Conservation (phyloP, 1,140 invertebrate species). For the Dendrolimus kikuchii region DNA sequence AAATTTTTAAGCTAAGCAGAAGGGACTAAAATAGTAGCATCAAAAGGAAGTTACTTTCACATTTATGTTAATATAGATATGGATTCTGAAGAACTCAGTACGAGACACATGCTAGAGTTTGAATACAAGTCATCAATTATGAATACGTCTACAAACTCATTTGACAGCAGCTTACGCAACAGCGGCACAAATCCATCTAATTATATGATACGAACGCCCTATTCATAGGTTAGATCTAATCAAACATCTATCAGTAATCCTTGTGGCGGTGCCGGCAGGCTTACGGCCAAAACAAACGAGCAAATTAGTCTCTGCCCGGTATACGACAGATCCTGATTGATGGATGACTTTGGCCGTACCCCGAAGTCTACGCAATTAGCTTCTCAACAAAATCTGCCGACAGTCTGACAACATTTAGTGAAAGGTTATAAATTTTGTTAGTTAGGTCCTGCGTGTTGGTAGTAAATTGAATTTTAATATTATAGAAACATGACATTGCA, state of each 20-base stretch:
- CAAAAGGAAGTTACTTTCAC: too few species aligned
- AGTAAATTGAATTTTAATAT: too few species aligned
- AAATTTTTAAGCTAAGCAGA: too few species aligned
- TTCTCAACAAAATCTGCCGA: slow-evolving; percentile 35
- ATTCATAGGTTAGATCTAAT: slow-evolving; percentile 15
- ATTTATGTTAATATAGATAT: too few species aligned
- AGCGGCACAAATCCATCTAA: slow-evolving; percentile 7
- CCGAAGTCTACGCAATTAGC: slow-evolving; percentile 46
- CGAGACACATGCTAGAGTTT: too few species aligned
- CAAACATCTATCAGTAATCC: slow-evolving; percentile 42
- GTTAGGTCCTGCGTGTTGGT: not conserved
- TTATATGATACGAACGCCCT: not conserved
- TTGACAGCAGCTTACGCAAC: too few species aligned
- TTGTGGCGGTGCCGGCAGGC: slow-evolving; percentile 24
- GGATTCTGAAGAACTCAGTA: too few species aligned
- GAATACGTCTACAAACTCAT: too few species aligned
- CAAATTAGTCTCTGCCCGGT: slow-evolving; percentile 49
- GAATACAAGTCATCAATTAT: too few species aligned
- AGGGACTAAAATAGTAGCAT: too few species aligned
- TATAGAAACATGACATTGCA: too few species aligned
- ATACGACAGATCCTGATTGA: slow-evolving; percentile 58
- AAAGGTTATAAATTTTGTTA: slow-evolving; percentile 11
- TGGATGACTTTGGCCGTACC: slow-evolving; percentile 40
- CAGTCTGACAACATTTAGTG: slow-evolving; percentile 9
- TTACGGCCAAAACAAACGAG: slow-evolving; percentile 62